These are phyloP conservation scores for Camelus bactrianus DNA, from an alignment of 2,113 vertebrate genomes.

Conservation along the genomic window DNA sequence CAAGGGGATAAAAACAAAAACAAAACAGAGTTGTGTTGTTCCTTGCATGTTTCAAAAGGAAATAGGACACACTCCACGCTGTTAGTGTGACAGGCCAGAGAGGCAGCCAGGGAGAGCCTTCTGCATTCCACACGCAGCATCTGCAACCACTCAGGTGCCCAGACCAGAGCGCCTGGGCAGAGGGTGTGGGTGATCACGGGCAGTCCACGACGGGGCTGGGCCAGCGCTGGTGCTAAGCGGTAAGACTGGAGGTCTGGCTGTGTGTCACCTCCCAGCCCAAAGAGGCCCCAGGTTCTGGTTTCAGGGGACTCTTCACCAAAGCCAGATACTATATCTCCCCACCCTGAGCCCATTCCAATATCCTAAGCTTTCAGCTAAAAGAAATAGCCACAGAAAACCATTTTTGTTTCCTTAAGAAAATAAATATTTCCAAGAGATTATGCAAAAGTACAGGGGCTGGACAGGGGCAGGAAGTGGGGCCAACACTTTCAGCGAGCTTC, in stretches of 20 bases:
- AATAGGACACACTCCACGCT: slow-evolving; percentile 38
- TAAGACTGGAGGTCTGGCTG: slow-evolving; percentile 27
- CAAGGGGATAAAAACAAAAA: neutral
- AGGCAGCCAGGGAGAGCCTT: neutral
- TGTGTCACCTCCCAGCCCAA: neutral
- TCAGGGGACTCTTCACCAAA: slow-evolving; percentile 43
- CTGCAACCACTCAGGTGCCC: slow-evolving; percentile 62
- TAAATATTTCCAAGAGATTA: slow-evolving; percentile 74
- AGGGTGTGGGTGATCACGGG: slow-evolving; percentile 36
- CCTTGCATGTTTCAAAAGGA: slow-evolving; percentile 48
- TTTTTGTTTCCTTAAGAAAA: slow-evolving; percentile 80
- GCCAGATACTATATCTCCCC: slow-evolving; percentile 40
- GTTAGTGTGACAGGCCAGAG: neutral
- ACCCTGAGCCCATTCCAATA: neutral
- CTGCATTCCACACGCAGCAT: slow-evolving; percentile 5
- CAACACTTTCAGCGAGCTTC: neutral
- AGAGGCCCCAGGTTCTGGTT: slow-evolving; percentile 30
- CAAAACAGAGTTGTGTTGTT: slow-evolving; percentile 32
- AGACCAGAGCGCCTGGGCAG: slow-evolving; percentile 4
- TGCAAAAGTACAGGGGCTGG: neutral
- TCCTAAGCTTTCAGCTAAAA: slow-evolving; percentile 44
- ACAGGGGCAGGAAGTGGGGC: neutral
- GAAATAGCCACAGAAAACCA: neutral
- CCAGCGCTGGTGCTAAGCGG: slow-evolving; percentile 49
- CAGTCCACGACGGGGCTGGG: neutral